Base-by-base conservation (phyloP, 2,797 vertebrate species). In the Sarcoramphus papa region DNA sequence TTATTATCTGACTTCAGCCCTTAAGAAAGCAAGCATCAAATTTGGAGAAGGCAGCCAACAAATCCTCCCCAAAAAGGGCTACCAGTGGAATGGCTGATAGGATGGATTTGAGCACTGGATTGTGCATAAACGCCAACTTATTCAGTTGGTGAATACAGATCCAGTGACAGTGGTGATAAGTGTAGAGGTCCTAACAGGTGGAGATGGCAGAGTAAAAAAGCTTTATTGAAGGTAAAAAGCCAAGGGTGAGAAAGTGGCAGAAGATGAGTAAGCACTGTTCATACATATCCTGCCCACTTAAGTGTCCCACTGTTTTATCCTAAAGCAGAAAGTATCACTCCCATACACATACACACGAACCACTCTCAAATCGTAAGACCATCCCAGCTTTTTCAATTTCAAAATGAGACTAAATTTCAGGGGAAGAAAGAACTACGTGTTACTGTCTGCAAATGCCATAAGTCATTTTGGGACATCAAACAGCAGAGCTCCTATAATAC, bases 311-410 rank as follows among this genome's bases (percentile, higher is more conserved):
- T 40, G 20, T 17, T 89, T 48, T 33, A 70, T 50, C 30, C 60
- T 67, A 65, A 74, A 80, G 60, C 48, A 69, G 35, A 81, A 75
- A 69, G 23, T 12, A 56, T 31, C 25, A 14, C 63, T 74, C 31
- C 30, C 19, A 31, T 37, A 68, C 31, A 40, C 21, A 41, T 6
- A 63, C 2, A 30, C 1, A 43, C 0, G 0, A 86, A 72, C 12
- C 11, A 43, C 11, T 83, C 64, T 85, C 12, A 30, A 76, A 76
- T 27, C 0, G 0, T 25, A 84, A 70, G 7, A 56, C 9, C 35
- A 63, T 6, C 43, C 7, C 40, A 79, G 25, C 35, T 63, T 85
- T 80, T 77, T n/a, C 40, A 35, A 5, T 83, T 67, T 92, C 64
- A 93, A 93, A 92, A 64, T 17, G 2, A 40, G 20, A 77, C n/a